phyloP scores from a whole-genome alignment of 1,140 invertebrate genomes.

The Drosophila tsacasi region DNA sequence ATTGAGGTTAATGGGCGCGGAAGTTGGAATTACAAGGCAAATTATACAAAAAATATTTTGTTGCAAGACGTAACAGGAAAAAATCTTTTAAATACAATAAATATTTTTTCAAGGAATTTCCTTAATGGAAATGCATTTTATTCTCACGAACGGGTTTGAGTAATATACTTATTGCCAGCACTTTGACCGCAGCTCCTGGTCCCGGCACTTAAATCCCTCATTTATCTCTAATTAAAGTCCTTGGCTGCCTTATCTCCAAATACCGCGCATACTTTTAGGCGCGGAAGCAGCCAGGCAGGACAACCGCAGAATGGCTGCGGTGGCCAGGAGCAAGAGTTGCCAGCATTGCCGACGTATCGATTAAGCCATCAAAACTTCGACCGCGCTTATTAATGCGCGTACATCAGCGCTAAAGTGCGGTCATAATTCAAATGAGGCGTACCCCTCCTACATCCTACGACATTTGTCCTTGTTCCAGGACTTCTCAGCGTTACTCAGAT shows the following conservation, averaged over 20 bases:
- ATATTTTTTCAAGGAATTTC: no score
- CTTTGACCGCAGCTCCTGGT: not conserved
- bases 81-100: no score
- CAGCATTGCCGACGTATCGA: constrained; percentile 22
- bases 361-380: constrained; percentile 53
- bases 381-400: constrained; percentile 53
- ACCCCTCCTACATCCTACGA: no score
- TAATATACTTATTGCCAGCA: not conserved
- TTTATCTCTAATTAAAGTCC: constrained; percentile 13
- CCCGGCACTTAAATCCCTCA: not conserved
- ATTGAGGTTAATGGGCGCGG: constrained; percentile 40
- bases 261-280: constrained; percentile 11
- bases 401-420: constrained; percentile 49
- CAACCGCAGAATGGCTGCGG: constrained; percentile 34
- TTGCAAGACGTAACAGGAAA: no score
- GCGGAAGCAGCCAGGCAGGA: not conserved
- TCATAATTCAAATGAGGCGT: constrained; percentile 50
- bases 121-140: not conserved
- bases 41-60: not conserved
- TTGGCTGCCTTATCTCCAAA: constrained; percentile 3
- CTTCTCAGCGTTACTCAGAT: not conserved
- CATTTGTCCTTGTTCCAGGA: not conserved
- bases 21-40: not conserved
- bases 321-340: constrained; percentile 4
- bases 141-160: not conserved